Evolutionary conservation across 2,888 invertebrate genomes (phyloP), one percentile per base, ranked within the genome.

Genomic region (Trimorus sp.): DNA sequence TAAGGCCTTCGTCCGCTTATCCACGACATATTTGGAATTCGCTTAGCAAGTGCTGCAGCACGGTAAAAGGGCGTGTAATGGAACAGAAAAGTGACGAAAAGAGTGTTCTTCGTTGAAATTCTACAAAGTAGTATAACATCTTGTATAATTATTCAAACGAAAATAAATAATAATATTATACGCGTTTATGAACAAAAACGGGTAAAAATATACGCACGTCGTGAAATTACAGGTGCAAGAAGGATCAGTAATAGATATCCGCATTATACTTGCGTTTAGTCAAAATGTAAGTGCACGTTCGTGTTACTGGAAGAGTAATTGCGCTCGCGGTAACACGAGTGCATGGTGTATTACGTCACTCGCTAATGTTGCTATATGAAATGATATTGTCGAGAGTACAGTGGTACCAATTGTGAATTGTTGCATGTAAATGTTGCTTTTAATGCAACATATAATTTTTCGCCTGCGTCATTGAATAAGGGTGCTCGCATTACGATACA

Each of bases 371-470:
- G 42, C 63, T 78, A 65, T 71, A 70, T 66, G 78, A 78, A 71
- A 71, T 70, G 65, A 77, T 78, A 65, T 70, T 71, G 65, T 71
- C 53, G 48, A 66, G 62, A 37, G 71, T 38, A 59, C 59, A 56
- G 59, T 63, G 51, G 56, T 71, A 71, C 66, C 73, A 65, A 73
- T 79, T 68, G 71, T 54, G 11, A 71, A 73, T 73, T 79, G 71
- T 68, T 56, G 53, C 59, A 73, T 79, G 66, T 79, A 68, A 79
- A 79, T 71, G 65, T 53, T 37, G 54, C 79, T 79, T 68, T 73
- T 79, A 79, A 79, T 79, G 73, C 60, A 79, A 68, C 66, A 68
- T 71, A 56, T 79, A 59, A 79, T 79, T 79, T 79, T 78, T 79
- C 56, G 38, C 49, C n/a, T 60, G 48, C 58, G 40, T 66, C 71